Evolutionary conservation across 2,113 vertebrate species (phyloP).

Genomic region (human): DNA sequence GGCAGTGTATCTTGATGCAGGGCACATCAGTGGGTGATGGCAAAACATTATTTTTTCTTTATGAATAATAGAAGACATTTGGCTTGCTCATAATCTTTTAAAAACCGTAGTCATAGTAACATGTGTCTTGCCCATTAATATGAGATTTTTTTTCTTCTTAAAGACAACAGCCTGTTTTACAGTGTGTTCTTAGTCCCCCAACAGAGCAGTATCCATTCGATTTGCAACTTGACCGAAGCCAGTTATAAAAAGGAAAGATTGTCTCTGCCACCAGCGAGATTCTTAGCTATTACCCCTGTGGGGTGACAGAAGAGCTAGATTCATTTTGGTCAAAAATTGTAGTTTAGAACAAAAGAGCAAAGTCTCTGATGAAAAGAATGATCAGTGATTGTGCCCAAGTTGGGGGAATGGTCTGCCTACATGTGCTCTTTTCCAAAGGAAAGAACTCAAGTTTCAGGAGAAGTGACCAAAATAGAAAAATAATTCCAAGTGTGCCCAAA

Average conservation of each 20-base stretch:
- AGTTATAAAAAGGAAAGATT: background rate
- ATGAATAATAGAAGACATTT: slow-evolving; percentile 61
- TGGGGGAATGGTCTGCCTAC: background rate
- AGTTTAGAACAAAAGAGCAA: slow-evolving; percentile 38
- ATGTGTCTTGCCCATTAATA: slow-evolving; percentile 19
- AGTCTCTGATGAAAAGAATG: background rate
- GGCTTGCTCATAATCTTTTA: slow-evolving; percentile 65
- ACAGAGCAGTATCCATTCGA: slow-evolving; percentile 10
- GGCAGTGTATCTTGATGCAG: background rate
- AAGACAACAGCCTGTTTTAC: slow-evolving; percentile 57
- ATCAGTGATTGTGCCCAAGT: background rate
- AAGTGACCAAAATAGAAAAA: background rate
- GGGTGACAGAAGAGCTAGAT: background rate
- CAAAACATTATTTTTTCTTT: slow-evolving; percentile 57
- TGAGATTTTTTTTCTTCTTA: background rate
- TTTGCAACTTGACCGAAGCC: background rate
- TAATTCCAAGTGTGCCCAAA: background rate
- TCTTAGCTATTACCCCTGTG: background rate
- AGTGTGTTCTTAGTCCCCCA: background rate
- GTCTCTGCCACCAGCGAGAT: background rate
- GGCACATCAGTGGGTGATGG: slow-evolving; percentile 34
- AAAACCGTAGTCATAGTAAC: slow-evolving; percentile 73
- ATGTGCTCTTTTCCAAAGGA: background rate
- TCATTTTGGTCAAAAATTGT: background rate
- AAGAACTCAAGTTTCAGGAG: background rate